A percentile compares a stretch with the other conserved stretches of the same genome.
These are phyloP conservation scores for Henricia sp. DNA, from an alignment of 53 echinoderm and acorn worm species.

Conservation along the genomic window DNA sequence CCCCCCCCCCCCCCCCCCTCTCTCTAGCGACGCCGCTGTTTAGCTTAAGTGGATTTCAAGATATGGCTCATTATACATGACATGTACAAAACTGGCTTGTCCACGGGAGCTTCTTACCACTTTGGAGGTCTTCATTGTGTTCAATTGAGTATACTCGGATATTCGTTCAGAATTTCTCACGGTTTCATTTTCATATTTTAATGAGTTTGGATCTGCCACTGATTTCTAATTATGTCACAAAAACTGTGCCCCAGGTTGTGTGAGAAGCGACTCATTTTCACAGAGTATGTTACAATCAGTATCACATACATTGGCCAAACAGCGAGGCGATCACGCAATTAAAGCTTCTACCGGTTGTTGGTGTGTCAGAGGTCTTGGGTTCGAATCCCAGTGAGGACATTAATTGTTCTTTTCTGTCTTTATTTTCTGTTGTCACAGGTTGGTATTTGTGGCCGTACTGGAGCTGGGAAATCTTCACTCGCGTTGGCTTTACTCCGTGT, in stretches of 20 bases:
- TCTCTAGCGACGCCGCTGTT: too few relatives aligned
- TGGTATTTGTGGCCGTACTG: constrained; percentile 70
- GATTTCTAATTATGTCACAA: background rate
- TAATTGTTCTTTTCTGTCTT: background rate
- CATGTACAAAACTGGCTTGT: too few relatives aligned
- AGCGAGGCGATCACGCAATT: background rate
- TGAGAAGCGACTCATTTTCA: background rate
- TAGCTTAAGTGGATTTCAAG: too few relatives aligned
- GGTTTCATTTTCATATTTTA: too few relatives aligned
- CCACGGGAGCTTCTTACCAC: too few relatives aligned
- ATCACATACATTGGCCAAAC: background rate
- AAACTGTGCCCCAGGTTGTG: background rate
- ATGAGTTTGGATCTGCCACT: too few relatives aligned
- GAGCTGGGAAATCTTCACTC: constrained; percentile 64
- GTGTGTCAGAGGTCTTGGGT: background rate
- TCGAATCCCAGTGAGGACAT: background rate
- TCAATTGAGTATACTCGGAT: too few relatives aligned
- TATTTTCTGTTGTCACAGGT: constrained; percentile 9
- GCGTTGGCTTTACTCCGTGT: constrained; percentile 59
- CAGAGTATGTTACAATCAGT: background rate
- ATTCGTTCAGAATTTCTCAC: too few relatives aligned
- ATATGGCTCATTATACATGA: too few relatives aligned
- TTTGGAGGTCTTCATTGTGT: too few relatives aligned
- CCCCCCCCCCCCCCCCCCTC: too few relatives aligned
- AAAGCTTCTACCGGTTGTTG: background rate